phyloP scores from a whole-genome alignment of 1,140 invertebrate species.

The Habropoda laboriosa region DNA sequence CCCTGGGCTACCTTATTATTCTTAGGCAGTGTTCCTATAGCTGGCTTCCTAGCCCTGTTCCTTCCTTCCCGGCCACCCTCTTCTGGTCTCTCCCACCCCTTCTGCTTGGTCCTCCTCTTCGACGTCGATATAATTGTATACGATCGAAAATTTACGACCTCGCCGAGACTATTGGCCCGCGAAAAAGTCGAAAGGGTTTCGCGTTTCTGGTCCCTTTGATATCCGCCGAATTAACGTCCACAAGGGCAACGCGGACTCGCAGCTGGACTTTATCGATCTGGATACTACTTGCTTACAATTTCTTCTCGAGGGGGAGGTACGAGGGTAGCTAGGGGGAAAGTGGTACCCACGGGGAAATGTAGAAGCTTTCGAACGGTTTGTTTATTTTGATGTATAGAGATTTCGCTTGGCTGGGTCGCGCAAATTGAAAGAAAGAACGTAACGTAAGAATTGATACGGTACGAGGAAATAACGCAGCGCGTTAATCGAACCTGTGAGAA shows the following conservation, averaged over 20 bases:
- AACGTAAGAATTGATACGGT: background rate
- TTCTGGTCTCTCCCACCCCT: background rate
- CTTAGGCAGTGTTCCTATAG: conserved; percentile 23
- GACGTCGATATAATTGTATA: background rate
- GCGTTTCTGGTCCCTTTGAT: background rate
- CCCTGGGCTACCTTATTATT: conserved; percentile 42
- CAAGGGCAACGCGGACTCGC: background rate
- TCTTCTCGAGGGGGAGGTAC: background rate
- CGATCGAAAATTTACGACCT: conserved; percentile 30
- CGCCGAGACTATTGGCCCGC: background rate
- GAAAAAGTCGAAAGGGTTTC: conserved; percentile 19
- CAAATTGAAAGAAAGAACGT: background rate
- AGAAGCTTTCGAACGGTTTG: background rate
- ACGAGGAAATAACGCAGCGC: too few species aligned
- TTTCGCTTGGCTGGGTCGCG: background rate
- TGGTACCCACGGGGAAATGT: background rate
- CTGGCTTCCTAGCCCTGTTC: too few species aligned
- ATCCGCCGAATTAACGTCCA: conserved; percentile 22
- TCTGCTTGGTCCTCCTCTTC: background rate
- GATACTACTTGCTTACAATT: conserved; percentile 3
- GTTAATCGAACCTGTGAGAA: too few species aligned
- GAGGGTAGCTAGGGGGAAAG: background rate
- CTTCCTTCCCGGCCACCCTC: too few species aligned
- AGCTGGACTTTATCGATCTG: conserved; percentile 28
- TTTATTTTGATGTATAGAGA: background rate